phyloP scores from a whole-genome alignment of 1,140 invertebrate species.

The Tetramorium alpestre region DNA sequence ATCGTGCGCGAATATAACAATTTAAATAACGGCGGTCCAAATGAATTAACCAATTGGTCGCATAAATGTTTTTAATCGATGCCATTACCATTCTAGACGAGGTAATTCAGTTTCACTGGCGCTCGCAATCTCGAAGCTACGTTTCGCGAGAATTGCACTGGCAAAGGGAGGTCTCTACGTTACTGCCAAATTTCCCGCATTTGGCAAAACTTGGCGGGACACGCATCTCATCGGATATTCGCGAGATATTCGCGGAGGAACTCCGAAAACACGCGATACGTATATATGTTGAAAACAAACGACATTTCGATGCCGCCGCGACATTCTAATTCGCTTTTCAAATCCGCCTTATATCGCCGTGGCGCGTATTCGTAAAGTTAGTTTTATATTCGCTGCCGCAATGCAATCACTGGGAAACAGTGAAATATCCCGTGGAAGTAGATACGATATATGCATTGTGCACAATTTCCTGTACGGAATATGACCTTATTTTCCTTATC shows the following conservation, averaged over 20 bases:
- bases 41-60: conserved; percentile 18
- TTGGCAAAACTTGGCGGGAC: conserved; percentile 28
- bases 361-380: conserved; percentile 60
- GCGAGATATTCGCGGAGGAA: conserved; percentile 22
- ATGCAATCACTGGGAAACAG: conserved; percentile 70
- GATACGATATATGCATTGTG: conserved; percentile 8
- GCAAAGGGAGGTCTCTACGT: neutral
- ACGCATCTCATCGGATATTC: conserved; percentile 58
- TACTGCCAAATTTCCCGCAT: conserved; percentile 57
- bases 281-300: conserved; percentile 53
- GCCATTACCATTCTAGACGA: neutral
- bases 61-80: conserved; percentile 11
- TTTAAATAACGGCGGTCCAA: neutral
- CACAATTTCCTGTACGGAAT: conserved; percentile 62
- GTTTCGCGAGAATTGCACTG: neutral
- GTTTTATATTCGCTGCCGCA: conserved; percentile 60
- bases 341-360: conserved; percentile 41
- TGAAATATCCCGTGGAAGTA: conserved; percentile 59
- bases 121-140: neutral
- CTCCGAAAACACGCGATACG: conserved; percentile 44
- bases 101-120: conserved; percentile 5
- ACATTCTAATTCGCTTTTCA: conserved; percentile 69
- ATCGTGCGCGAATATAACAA: neutral
- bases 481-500: conserved; percentile 65
- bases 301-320: conserved; percentile 67